Evolutionary conservation across 2,888 invertebrate species (phyloP).

Genomic region (Hirtodrosophila cameraria): DNA sequence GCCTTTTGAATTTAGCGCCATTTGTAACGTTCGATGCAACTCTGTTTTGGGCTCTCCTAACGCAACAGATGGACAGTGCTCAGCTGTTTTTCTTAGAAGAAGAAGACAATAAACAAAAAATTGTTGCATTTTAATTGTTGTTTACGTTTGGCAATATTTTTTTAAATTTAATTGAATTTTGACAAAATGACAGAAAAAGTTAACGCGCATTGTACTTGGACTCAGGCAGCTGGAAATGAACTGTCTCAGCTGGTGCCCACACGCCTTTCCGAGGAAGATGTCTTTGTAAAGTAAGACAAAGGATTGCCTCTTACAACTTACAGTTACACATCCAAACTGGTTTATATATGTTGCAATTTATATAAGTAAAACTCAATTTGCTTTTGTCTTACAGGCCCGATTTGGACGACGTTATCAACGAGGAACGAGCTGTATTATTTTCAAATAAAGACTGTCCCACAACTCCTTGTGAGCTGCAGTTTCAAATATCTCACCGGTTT

Average conservation of each 20-base stretch:
- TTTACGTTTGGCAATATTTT: background rate
- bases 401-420: slow-evolving; percentile 74
- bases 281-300: slow-evolving; percentile 79
- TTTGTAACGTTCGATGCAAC: slow-evolving; percentile 21
- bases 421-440: slow-evolving; percentile 76
- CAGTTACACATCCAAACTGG: slow-evolving; percentile 50
- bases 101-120: slow-evolving; percentile 50
- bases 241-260: slow-evolving; percentile 62
- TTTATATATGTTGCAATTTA: slow-evolving; percentile 24
- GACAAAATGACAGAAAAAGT: slow-evolving; percentile 50
- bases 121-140: slow-evolving; percentile 2
- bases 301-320: slow-evolving; percentile 32
- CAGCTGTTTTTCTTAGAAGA: slow-evolving; percentile 1
- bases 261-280: slow-evolving; percentile 68
- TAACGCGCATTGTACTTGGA: slow-evolving; percentile 71
- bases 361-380: slow-evolving; percentile 2
- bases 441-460: slow-evolving; percentile 29
- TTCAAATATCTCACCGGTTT: slow-evolving; percentile 65
- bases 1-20: no score
- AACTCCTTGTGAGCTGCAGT: slow-evolving; percentile 75
- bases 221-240: slow-evolving; percentile 68
- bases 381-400: slow-evolving; percentile 61
- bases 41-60: slow-evolving; percentile 24
- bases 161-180: background rate
- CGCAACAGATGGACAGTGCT: slow-evolving; percentile 27